These are phyloP conservation scores for Okapia johnstoni DNA, from an alignment of 2,113 vertebrate genomes.

Conservation along the genomic window DNA sequence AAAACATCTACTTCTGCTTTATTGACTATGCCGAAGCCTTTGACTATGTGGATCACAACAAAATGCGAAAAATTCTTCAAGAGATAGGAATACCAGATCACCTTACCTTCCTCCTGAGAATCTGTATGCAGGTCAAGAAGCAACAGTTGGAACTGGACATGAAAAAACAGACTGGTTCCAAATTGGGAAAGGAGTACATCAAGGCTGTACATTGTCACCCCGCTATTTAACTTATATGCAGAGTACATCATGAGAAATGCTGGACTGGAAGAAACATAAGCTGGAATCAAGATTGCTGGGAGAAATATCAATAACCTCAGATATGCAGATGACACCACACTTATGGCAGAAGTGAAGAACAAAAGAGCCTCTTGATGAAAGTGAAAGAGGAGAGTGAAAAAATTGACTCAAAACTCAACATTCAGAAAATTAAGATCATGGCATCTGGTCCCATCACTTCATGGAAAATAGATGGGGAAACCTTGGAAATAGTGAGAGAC, in stretches of 20 bases:
- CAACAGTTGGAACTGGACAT: not conserved
- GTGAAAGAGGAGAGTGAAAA: not conserved
- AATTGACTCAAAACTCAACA: not conserved
- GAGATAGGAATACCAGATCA: not conserved
- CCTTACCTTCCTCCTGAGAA: not conserved
- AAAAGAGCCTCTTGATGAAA: not conserved
- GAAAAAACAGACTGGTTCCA: not conserved
- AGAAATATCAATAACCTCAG: not conserved
- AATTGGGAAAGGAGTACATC: not conserved
- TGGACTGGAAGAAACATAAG: not conserved
- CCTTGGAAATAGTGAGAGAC: not conserved
- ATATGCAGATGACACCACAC: not conserved
- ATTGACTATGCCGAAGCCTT: not conserved
- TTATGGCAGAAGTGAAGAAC: not conserved
- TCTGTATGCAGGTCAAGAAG: not conserved
- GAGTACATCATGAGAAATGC: not conserved
- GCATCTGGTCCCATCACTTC: not conserved
- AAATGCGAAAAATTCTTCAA: not conserved
- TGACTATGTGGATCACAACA: not conserved
- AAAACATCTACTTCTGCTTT: not conserved
- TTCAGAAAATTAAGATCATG: not conserved
- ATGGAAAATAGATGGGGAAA: not conserved
- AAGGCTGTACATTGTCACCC: not conserved
- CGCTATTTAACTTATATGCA: not conserved
- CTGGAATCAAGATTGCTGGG: not conserved